Percentiles rank a stretch among this genome's conserved stretches.
These are phyloP conservation scores for Ophion costatus DNA, from an alignment of 2,888 invertebrate genomes.

Conservation along the genomic window DNA sequence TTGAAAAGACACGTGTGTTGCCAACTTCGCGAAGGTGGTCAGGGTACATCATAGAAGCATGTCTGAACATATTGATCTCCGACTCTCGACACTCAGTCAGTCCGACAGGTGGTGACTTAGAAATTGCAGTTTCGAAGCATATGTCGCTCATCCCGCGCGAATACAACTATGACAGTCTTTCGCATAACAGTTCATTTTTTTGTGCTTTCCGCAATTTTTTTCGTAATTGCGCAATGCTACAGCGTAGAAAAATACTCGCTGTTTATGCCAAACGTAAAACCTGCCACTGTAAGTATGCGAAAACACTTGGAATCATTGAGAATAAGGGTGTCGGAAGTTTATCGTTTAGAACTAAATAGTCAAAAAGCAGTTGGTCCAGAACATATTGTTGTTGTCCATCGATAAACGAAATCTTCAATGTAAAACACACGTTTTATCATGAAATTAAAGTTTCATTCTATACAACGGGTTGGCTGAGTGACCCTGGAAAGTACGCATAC, in stretches of 20 bases:
- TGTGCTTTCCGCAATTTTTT: slow-evolving; percentile 54
- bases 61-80: not conserved
- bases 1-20: too few species aligned
- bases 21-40: too few species aligned
- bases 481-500: too few species aligned
- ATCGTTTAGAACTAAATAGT: not conserved
- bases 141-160: not conserved
- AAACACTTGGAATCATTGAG: slow-evolving; percentile 12
- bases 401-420: too few species aligned
- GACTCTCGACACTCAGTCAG: not conserved
- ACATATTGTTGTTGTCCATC: too few species aligned
- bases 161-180: slow-evolving; percentile 34
- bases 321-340: not conserved
- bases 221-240: slow-evolving; percentile 71
- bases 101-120: not conserved
- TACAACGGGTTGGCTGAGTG: too few species aligned
- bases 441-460: too few species aligned
- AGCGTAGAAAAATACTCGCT: slow-evolving; percentile 87
- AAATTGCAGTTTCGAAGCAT: not conserved
- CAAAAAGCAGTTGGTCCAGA: too few species aligned
- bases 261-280: slow-evolving; percentile 93
- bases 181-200: not conserved
- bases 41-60: too few species aligned
- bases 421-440: too few species aligned
- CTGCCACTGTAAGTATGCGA: slow-evolving; percentile 88